phyloP scores from a whole-genome alignment of 1,140 invertebrate genomes.

The Eueides isabella region DNA sequence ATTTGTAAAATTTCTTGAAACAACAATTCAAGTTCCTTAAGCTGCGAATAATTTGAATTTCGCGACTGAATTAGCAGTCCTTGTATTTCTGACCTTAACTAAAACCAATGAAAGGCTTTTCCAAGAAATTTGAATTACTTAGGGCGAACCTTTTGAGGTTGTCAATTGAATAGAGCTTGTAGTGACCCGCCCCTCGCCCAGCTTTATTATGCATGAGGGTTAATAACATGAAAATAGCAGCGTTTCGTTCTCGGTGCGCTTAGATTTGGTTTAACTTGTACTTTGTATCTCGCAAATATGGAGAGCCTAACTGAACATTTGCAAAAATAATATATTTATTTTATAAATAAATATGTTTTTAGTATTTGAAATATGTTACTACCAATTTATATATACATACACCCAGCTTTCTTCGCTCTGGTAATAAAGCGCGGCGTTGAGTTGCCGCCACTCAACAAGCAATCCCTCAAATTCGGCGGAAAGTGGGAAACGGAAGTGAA shows the following conservation, averaged over 20 bases:
- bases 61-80: neutral
- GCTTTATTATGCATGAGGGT: constrained; percentile 2
- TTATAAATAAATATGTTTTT: no score
- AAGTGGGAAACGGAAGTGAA: no score
- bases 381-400: no score
- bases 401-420: no score
- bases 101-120: neutral
- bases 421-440: no score
- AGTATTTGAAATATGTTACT: no score
- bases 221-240: neutral
- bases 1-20: neutral
- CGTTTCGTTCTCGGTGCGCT: neutral
- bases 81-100: constrained; percentile 3
- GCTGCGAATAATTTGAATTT: constrained; percentile 3
- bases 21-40: neutral
- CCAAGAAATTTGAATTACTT: constrained; percentile 3
- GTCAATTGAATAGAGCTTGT: neutral
- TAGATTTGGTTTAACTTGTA: neutral
- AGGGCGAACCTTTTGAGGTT: neutral
- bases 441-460: no score
- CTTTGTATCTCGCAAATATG: no score
- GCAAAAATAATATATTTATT: no score
- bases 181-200: neutral
- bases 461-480: no score
- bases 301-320: no score